Percentiles rank a stretch among this genome's conserved stretches.
Evolutionary conservation across 64 coral and sea anemone genomes (phyloP).

Genomic region (Cladopsammia gracilis): DNA sequence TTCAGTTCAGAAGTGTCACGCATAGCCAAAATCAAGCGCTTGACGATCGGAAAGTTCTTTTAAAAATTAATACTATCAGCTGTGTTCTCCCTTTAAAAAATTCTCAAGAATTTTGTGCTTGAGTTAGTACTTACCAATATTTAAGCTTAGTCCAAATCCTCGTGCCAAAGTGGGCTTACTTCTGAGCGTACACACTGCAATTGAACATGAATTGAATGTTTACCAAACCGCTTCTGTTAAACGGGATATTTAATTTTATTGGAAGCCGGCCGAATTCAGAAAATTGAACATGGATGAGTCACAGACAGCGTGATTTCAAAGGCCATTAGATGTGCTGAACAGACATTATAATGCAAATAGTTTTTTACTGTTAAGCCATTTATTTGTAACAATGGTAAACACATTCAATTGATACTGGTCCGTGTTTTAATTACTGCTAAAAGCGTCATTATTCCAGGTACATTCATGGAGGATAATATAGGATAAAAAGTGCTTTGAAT

Average conservation of each 20-base stretch:
- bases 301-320: background rate
- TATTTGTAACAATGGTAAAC: background rate
- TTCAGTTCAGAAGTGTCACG: too few species aligned
- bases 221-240: too few species aligned
- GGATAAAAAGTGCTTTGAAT: slow-evolving; percentile 17
- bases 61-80: too few species aligned
- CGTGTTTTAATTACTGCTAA: background rate
- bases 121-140: too few species aligned
- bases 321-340: background rate
- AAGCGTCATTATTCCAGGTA: background rate
- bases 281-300: background rate
- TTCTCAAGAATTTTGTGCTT: too few species aligned
- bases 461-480: background rate
- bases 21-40: too few species aligned
- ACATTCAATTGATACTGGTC: background rate
- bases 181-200: too few species aligned
- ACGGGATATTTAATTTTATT: background rate
- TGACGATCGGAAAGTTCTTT: too few species aligned
- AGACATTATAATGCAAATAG: background rate
- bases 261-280: background rate
- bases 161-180: too few species aligned
- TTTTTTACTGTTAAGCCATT: background rate
- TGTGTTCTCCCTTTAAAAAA: too few species aligned
- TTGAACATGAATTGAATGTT: too few species aligned
- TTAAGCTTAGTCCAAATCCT: too few species aligned